Base-by-base conservation (phyloP, 2,113 vertebrate genomes). In the Laterallus jamaicensis region DNA sequence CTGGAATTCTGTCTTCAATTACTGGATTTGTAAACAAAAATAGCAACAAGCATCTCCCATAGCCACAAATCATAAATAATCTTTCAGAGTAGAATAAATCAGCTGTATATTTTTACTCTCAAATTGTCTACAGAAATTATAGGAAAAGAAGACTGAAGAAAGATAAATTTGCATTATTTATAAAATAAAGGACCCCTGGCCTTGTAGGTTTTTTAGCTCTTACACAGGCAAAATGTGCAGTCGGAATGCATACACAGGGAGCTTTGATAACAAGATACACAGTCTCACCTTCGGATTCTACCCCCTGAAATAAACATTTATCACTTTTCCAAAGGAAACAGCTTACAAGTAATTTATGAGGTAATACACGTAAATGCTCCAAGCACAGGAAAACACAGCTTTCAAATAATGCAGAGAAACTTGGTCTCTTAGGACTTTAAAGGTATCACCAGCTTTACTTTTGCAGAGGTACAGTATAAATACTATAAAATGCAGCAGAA, bases 401-500 rank as follows among this genome's bases (percentile, higher is more conserved):
- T 94, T 96, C 80, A 97, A 95, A 96, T 86, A 95, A 93, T 56
- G 52, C 82, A 67, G 90, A 87, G 80, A 91, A 97, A 97, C 94
- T 76, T 86, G n/a, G 58, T 83, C 94, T 97, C 93, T 74, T 73
- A 96, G 88, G 94, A 88, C 84, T 94, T 68, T 15, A 35, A 79
- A 89, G 92, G 93, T 69, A 95, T 93, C 95, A 86, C 74, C 71
- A 92, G 73, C 79, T 81, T 95, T 87, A 78, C 86, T 87, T 92
- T 88, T 85, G 67, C 84, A 55, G 64, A 85, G 49, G 80, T 92
- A 21, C 5, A 54, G 71, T 40, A 86, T 84, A 91, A 97, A 95
- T 87, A 84, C 89, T 26, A 88, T 78, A 91, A 96, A 93, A 96
- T 49, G 63, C 86, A 93, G 63, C 58, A 82, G 92, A 96, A 96